Base-by-base conservation (phyloP, 2,888 invertebrate species). In the Rotaria socialis region DNA sequence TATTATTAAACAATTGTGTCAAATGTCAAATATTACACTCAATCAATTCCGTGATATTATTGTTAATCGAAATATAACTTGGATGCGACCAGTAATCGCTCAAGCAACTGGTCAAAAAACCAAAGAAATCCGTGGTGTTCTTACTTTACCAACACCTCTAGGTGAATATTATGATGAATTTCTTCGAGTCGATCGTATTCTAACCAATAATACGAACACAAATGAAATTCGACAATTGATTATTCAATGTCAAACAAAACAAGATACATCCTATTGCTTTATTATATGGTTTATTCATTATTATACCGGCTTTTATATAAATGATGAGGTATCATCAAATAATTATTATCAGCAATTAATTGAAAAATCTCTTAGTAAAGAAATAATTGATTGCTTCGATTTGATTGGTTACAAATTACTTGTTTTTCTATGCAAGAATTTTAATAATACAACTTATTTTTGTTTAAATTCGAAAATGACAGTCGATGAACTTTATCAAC, bases 1-100 rank as follows among this genome's bases (percentile, higher is more conserved):
- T 47, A 80, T 80, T 80, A 80, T 80, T 47, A 80, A 80, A 80
- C 80, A 80, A 80, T 47, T 80, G n/a, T 43, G 43, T 80, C 47
- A 80, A n/a, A 80, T 80, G 80, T 47, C 47, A 14, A 47, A 22
- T 47, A 47, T 47, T n/a, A 80, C 43, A 47, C 41, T 80, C 6
- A 4, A 80, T 47, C n/a, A 47, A n/a, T 80, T 80, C 24, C 43
- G 47, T 47, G 24, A 80, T 24, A 80, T 47, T 47, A n/a, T 80
- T n/a, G 14, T n/a, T 10, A 80, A 80, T 80, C 80, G 80, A 14
- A 80, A 47, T 47, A 11, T 80, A 6, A 47, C 47, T n/a, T 80
- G 80, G 80, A 43, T 80, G 4, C 22, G 10, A 47, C 80, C 80
- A 47, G 24, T 80, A n/a, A 47, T 80, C 47, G 47, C n/a, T 2